A percentile compares a stretch with the other conserved stretches of the same genome.
Evolutionary conservation across 2,888 invertebrate genomes (phyloP).

Genomic region (Pheosia gnoma): DNA sequence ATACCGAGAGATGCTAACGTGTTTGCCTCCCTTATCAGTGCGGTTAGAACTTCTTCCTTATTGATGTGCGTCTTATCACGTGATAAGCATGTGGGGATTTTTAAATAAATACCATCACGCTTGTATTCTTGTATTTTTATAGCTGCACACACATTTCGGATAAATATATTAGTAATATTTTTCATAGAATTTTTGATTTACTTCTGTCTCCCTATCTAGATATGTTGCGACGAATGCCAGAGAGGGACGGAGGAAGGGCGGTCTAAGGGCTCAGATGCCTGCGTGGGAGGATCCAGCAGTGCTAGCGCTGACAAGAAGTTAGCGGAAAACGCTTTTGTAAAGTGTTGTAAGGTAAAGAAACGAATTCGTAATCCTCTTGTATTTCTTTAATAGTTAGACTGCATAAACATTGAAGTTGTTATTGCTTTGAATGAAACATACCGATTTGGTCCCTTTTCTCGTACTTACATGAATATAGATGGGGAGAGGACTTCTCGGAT

Average conservation of each 20-base stretch:
- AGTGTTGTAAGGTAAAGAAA: slow-evolving; percentile 65
- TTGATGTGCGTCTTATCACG: slow-evolving; percentile 6
- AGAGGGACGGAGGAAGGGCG: slow-evolving; percentile 48
- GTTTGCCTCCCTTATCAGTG: slow-evolving; percentile 18
- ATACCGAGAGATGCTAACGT: slow-evolving; percentile 29
- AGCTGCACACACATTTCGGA: too few species aligned
- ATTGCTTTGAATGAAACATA: too few species aligned
- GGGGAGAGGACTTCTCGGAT: too few species aligned
- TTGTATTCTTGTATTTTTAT: too few species aligned
- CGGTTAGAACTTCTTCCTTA: slow-evolving; percentile 22
- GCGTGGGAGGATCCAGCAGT: slow-evolving; percentile 36
- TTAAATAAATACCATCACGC: too few species aligned
- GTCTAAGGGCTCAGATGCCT: slow-evolving; percentile 43
- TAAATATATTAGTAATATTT: too few species aligned
- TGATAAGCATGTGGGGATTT: neutral
- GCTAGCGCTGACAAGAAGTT: slow-evolving; percentile 60
- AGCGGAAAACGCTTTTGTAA: slow-evolving; percentile 58
- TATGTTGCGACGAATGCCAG: slow-evolving; percentile 66
- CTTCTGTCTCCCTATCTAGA: slow-evolving; percentile 41
- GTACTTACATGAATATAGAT: too few species aligned
- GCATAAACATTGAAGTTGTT: too few species aligned
- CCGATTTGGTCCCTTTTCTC: too few species aligned
- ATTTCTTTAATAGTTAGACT: too few species aligned
- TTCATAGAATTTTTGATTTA: neutral
- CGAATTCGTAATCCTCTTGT: too few species aligned